Percentiles rank a stretch among this genome's conserved stretches.
Evolutionary conservation across 2,888 invertebrate genomes (phyloP).

Genomic region (Diloba caeruleocephala): DNA sequence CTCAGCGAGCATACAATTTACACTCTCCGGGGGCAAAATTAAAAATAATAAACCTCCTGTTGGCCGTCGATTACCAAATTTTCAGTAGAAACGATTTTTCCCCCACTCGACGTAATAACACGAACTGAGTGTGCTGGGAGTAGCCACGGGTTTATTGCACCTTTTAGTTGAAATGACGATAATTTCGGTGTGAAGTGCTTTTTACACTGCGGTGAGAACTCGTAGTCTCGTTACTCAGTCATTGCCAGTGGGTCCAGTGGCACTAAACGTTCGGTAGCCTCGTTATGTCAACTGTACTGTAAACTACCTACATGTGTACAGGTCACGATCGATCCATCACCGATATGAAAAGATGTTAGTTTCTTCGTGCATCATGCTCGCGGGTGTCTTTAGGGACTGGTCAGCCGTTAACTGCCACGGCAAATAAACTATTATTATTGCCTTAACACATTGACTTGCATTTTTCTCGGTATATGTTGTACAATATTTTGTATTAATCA

Average conservation of each 20-base stretch:
- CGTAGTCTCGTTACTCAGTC: conserved; percentile 21
- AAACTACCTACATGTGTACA: no score
- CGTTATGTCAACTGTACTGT: neutral
- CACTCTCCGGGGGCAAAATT: conserved; percentile 64
- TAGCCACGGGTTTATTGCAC: conserved; percentile 63
- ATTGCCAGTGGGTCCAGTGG: conserved; percentile 16
- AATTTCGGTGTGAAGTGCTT: conserved; percentile 68
- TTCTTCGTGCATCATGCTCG: no score
- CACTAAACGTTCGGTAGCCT: neutral
- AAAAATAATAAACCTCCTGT: conserved; percentile 74
- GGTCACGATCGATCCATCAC: no score
- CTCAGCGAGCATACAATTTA: conserved; percentile 53
- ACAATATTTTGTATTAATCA: no score
- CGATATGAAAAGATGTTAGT: no score
- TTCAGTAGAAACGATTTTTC: conserved; percentile 72
- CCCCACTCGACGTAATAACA: conserved; percentile 58
- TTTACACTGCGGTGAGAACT: conserved; percentile 44
- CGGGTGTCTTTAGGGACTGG: no score
- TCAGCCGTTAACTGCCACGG: no score
- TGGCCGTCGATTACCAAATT: conserved; percentile 79
- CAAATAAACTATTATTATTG: no score
- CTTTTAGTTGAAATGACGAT: conserved; percentile 71
- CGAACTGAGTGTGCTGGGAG: conserved; percentile 57
- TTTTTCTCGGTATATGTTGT: no score
- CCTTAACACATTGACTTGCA: no score